Base-by-base conservation (phyloP, 2,888 invertebrate genomes). In the Cheilosia grossa region DNA sequence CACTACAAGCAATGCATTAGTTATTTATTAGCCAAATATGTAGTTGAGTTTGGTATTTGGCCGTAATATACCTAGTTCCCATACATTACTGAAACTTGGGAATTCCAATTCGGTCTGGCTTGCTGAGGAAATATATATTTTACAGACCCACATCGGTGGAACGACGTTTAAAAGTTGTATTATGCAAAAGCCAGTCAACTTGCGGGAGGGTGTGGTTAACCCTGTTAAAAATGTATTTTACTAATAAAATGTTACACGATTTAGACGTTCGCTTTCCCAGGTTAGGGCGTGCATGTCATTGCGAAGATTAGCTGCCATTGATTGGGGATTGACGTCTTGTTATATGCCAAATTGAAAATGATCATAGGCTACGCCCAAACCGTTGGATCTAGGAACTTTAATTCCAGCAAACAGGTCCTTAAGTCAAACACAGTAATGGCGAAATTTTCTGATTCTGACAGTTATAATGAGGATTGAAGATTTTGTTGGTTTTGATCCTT, bases 31-130 rank as follows among this genome's bases (percentile, higher is more conserved):
- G 44, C 44, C 17, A 54, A 61, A 77, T 54, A 44, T 17, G 13
- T 51, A 17, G 9, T 63, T 19, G n/a, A 13, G 30, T n/a, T 63
- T 47, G 21, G n/a, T n/a, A 40, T 63, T 63, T 56, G 15, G 42
- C 30, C 44, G 75, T 24, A 27, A 44, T 15, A 24, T 49, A 51
- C 47, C 47, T 64, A 64, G 75, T 81, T 81, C 75, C 56, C 81
- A 81, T 27, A 27, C 69, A 69, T 21, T 19, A 13, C 24, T 30
- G 33, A 27, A 33, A 27, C 24, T 13, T 51, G 67, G 58, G 42
- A 70, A 49, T 58, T 64, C 21, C 42, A 58, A 19, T 51, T 58
- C 10, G 37, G 47, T 24, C 27, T 30, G 30, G 30, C 30, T 37
- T 37, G 37, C 10, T 44, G 44, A 30, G 21, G 51, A 51, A 51